phyloP scores from a whole-genome alignment of 1,140 invertebrate genomes.

The Diuraphis noxia region DNA sequence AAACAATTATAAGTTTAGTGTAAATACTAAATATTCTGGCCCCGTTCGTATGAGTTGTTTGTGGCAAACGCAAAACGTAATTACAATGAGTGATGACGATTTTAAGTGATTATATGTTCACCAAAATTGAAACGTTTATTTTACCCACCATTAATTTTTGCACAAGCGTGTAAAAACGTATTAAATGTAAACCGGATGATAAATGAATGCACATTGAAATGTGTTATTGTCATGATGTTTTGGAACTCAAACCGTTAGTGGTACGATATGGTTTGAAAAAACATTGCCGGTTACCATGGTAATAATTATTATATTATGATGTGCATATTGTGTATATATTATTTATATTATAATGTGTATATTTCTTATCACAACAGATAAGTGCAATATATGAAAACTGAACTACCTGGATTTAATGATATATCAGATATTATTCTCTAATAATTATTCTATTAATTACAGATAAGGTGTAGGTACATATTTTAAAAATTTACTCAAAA shows the following conservation, averaged over 20 bases:
- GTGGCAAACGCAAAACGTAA: not conserved
- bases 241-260: not conserved
- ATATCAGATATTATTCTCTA: not conserved
- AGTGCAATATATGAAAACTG: not conserved
- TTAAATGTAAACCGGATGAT: not conserved
- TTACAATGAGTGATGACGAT: not conserved
- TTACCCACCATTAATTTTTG: not conserved
- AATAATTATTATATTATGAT: not conserved
- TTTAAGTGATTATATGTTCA: not conserved
- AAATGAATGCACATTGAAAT: not conserved
- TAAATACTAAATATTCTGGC: not conserved
- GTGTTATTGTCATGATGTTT: not conserved
- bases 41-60: not conserved
- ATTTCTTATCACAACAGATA: not conserved
- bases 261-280: not conserved
- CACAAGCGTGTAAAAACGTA: not conserved
- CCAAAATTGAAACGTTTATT: slow-evolving; percentile 3
- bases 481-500: too few species aligned
- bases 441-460: not conserved
- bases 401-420: not conserved
- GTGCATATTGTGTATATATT: not conserved
- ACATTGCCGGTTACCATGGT: not conserved
- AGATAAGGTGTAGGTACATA: not conserved
- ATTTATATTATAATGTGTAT: not conserved
- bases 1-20: not conserved